phyloP scores from a whole-genome alignment of 2,888 invertebrate genomes.

The Andrena bicolor region DNA sequence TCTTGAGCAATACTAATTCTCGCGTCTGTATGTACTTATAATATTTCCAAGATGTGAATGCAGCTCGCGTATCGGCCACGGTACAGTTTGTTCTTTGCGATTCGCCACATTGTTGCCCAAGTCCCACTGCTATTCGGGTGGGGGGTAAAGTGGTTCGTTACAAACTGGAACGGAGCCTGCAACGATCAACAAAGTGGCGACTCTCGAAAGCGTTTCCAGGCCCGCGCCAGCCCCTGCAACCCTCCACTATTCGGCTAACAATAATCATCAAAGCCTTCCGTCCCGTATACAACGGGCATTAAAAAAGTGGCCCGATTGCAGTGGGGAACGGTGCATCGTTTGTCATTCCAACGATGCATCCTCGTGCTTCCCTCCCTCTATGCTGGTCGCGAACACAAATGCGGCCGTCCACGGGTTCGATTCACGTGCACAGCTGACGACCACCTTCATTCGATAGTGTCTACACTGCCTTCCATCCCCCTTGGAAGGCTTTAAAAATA shows the following conservation, averaged over 20 bases:
- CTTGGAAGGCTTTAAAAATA: no score
- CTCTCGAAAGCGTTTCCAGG: constrained; percentile 33
- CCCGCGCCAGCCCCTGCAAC: not conserved
- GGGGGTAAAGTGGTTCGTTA: constrained; percentile 4
- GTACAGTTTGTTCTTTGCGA: not conserved
- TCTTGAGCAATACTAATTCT: not conserved
- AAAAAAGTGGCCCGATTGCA: constrained; percentile 52
- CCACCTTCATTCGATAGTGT: not conserved
- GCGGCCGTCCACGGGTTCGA: constrained; percentile 33
- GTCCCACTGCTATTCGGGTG: not conserved
- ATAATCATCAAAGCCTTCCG: constrained; percentile 51
- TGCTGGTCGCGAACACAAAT: constrained; percentile 27
- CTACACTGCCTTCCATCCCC: not conserved
- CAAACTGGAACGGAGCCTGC: constrained; percentile 9
- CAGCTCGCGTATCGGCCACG: not conserved
- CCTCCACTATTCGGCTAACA: constrained; percentile 44
- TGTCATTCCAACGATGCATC: constrained; percentile 31
- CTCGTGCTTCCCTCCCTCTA: constrained; percentile 16
- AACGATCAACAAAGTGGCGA: constrained; percentile 39
- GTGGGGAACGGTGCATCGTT: constrained; percentile 35
- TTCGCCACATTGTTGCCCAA: not conserved
- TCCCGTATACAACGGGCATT: constrained; percentile 30
- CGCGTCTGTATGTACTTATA: no score
- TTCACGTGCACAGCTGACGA: constrained; percentile 9
- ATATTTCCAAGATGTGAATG: no score